Conservation (phyloP, 2,797 vertebrate species). For the Emys orbicularis region DNA sequence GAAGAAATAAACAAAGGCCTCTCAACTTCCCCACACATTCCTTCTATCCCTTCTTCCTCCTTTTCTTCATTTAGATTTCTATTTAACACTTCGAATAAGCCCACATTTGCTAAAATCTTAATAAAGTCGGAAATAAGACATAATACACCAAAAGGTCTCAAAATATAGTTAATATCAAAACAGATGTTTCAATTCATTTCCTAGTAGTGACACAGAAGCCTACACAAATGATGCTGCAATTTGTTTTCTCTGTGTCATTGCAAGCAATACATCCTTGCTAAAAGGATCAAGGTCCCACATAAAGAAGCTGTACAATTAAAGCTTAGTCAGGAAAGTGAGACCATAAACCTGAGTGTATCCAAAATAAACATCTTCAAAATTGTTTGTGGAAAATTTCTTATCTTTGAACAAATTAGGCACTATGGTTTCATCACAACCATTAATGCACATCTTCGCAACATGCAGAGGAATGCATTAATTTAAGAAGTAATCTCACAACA, state of each 20-base stretch:
- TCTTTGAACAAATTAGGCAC: background rate
- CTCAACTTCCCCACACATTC: no score
- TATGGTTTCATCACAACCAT: background rate
- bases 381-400: background rate
- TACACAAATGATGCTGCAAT: background rate
- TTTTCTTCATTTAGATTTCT: no score
- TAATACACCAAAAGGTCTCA: background rate
- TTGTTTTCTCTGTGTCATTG: background rate
- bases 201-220: background rate
- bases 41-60: no score
- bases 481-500: background rate
- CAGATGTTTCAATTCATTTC: background rate
- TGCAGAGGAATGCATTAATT: background rate
- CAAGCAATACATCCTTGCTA: background rate
- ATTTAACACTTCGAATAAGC: no score
- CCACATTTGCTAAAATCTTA: no score
- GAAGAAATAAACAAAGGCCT: no score
- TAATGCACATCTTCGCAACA: background rate
- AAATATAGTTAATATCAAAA: background rate
- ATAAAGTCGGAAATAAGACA: background rate
- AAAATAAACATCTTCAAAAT: background rate
- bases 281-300: background rate
- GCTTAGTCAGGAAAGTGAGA: background rate
- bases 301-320: background rate
- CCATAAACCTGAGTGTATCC: background rate